Evolutionary conservation across 2,888 invertebrate genomes (phyloP).

Genomic region (Imbricaverruca yamaguchii): DNA sequence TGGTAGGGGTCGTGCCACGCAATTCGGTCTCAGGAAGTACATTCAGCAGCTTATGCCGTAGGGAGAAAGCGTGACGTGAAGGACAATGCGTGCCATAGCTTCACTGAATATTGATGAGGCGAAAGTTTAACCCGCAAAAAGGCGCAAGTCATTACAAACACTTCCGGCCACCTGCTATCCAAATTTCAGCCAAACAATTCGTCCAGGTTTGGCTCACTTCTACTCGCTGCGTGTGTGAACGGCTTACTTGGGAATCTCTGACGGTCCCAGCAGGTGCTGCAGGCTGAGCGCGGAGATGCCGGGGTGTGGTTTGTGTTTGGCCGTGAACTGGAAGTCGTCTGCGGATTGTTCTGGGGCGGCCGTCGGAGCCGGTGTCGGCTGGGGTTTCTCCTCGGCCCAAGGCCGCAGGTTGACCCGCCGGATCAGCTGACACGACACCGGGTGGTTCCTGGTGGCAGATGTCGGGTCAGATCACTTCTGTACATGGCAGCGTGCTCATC

Average conservation of each 20-base stretch:
- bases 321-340: conserved; percentile 3
- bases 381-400: background rate
- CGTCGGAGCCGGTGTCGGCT: background rate
- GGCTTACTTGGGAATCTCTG: conserved; percentile 1
- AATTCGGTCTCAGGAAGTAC: too few species aligned
- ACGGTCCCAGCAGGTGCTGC: background rate
- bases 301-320: background rate
- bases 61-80: too few species aligned
- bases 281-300: background rate
- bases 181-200: too few species aligned
- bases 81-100: too few species aligned
- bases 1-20: too few species aligned
- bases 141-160: too few species aligned
- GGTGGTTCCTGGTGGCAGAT: background rate
- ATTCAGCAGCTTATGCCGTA: too few species aligned
- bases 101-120: too few species aligned
- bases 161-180: too few species aligned
- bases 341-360: background rate
- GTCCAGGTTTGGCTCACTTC: too few species aligned
- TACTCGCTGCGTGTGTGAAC: background rate
- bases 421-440: conserved; percentile 13
- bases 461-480: background rate
- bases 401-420: conserved; percentile 6
- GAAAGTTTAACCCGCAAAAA: too few species aligned
- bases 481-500: too few species aligned